phyloP scores from a whole-genome alignment of 2,888 invertebrate species.

The Coleophora flavipennella region DNA sequence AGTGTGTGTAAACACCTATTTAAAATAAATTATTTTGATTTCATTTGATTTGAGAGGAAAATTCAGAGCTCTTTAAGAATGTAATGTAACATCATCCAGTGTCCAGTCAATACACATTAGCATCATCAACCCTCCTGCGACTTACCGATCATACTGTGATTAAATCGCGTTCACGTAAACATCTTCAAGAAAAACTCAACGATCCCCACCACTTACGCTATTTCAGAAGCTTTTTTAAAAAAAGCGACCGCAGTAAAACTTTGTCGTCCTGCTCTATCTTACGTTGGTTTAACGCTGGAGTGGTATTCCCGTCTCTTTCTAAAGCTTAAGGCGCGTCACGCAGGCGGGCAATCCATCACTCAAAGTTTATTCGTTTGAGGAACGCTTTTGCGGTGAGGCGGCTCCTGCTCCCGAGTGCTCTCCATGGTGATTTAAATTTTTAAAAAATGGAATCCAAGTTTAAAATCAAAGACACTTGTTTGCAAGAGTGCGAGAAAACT shows the following conservation, averaged over 20 bases:
- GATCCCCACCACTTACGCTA: conserved; percentile 70
- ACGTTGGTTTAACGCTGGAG: conserved; percentile 2
- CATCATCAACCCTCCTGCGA: conserved; percentile 29
- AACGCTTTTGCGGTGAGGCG: conserved; percentile 66
- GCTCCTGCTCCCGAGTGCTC: conserved; percentile 32
- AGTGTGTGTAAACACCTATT: no score
- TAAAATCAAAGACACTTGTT: conserved; percentile 45
- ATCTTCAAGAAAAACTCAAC: conserved; percentile 71
- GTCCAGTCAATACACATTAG: conserved; percentile 31
- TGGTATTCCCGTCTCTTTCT: conserved; percentile 38
- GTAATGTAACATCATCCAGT: no score
- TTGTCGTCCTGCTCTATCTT: conserved; percentile 32
- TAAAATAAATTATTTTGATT: no score
- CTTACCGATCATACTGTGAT: conserved; percentile 38
- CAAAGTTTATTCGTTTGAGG: conserved; percentile 69
- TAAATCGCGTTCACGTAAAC: conserved; percentile 69
- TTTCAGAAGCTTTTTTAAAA: conserved; percentile 64
- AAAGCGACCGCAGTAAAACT: conserved; percentile 51
- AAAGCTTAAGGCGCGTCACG: conserved; percentile 56
- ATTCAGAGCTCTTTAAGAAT: background rate
- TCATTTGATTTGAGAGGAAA: no score
- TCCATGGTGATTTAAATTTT: conserved; percentile 25
- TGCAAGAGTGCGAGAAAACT: conserved; percentile 60
- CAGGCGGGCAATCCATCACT: conserved; percentile 65
- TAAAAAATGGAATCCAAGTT: conserved; percentile 58